Conservation (phyloP, 2,113 vertebrate genomes). For the Piliocolobus tephrosceles region DNA sequence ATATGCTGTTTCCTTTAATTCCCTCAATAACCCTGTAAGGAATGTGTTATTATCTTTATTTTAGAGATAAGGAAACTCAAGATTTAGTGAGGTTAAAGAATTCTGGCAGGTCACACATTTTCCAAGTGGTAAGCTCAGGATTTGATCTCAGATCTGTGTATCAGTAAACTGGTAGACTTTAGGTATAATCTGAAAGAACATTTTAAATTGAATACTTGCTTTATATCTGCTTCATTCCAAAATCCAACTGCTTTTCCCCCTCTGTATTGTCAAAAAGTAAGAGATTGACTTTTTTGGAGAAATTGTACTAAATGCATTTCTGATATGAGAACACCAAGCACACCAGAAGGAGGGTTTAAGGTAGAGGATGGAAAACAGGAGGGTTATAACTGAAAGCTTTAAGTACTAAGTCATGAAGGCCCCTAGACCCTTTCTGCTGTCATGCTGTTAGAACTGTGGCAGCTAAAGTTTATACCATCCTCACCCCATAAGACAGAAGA, state of each 20-base stretch:
- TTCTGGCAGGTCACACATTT: neutral
- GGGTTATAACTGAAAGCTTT: constrained; percentile 10
- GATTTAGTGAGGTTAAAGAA: neutral
- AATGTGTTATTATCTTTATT: neutral
- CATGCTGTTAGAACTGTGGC: neutral
- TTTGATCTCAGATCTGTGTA: neutral
- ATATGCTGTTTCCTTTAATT: neutral
- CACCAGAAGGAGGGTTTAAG: neutral
- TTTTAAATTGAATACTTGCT: neutral
- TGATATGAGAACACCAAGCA: neutral
- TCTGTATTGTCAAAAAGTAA: neutral
- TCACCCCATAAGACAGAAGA: neutral
- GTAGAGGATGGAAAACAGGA: neutral
- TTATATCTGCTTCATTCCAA: neutral
- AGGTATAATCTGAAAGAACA: neutral
- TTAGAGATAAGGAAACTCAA: constrained; percentile 8
- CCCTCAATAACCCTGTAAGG: neutral
- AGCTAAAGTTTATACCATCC: neutral
- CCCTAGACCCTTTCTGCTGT: neutral
- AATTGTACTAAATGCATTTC: neutral
- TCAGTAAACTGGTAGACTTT: neutral
- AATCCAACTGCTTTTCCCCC: neutral
- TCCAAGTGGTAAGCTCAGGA: neutral
- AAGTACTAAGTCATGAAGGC: neutral
- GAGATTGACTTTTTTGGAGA: neutral